These are phyloP conservation scores for Brachypteracias leptosomus DNA, from an alignment of 2,113 vertebrate species.

Conservation along the genomic window DNA sequence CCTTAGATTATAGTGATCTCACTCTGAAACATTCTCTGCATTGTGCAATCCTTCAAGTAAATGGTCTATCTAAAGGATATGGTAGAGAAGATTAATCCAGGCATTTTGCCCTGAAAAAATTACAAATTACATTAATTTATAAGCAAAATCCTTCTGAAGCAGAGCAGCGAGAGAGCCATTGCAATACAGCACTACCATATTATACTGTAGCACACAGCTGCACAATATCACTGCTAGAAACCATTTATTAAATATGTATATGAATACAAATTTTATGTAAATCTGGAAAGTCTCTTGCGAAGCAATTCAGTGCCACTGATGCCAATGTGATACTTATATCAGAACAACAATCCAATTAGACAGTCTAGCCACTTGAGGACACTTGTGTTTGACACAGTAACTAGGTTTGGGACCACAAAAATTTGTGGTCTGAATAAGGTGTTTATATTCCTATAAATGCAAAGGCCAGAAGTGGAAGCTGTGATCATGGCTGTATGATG, in stretches of 20 bases:
- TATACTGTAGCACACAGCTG: not conserved
- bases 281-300: not conserved
- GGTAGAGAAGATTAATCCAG: not conserved
- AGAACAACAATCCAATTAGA: not conserved
- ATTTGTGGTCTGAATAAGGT: not conserved
- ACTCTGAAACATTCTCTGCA: not conserved
- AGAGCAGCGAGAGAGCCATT: not conserved
- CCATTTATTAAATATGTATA: not conserved
- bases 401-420: not conserved
- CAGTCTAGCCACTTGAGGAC: not conserved
- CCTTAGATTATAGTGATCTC: not conserved
- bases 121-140: not conserved
- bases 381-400: fast-evolving
- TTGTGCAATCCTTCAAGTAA: not conserved
- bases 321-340: not conserved
- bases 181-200: not conserved
- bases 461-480: not conserved
- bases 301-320: not conserved
- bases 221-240: not conserved
- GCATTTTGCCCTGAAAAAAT: not conserved
- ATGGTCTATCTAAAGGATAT: not conserved
- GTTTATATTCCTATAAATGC: not conserved
- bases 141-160: not conserved
- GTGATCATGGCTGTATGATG: not conserved
- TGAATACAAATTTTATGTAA: not conserved